Evolutionary conservation across 2,797 vertebrate species (phyloP).

Genomic region (Pseudopleuronectes americanus): DNA sequence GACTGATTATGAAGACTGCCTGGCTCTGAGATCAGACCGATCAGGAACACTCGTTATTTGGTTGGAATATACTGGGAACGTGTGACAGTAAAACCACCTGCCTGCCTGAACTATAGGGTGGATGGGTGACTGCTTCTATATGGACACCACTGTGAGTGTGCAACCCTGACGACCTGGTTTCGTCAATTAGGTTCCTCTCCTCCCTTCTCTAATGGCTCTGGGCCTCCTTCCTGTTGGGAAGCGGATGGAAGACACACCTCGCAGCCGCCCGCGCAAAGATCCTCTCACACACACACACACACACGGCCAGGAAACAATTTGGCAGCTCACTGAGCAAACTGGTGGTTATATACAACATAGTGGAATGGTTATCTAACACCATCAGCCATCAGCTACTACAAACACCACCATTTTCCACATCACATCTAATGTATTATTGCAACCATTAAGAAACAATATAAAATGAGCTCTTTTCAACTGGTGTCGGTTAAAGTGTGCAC

Average conservation of each 20-base stretch:
- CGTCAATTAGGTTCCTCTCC: conserved; percentile 64
- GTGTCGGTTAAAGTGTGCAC: conserved; percentile 1
- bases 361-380: conserved; percentile 50
- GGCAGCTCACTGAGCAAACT: conserved; percentile 61
- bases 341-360: conserved; percentile 58
- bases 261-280: conserved; percentile 62
- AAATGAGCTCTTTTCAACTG: conserved; percentile 1
- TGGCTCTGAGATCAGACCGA: neutral
- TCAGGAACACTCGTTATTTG: neutral
- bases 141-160: conserved; percentile 44
- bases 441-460: conserved; percentile 32
- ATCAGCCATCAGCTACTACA: conserved; percentile 39
- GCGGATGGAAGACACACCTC: conserved; percentile 65
- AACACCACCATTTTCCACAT: conserved; percentile 45
- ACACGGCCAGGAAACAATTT: conserved; percentile 69
- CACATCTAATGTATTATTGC: conserved; percentile 23
- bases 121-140: conserved; percentile 38
- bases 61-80: neutral
- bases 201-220: conserved; percentile 61
- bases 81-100: conserved; percentile 11
- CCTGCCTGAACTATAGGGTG: conserved; percentile 6
- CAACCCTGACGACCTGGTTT: conserved; percentile 54
- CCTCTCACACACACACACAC: conserved; percentile 5
- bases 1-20: conserved; percentile 1
- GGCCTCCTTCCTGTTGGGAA: conserved; percentile 66